phyloP scores from a whole-genome alignment of 2,888 invertebrate species.

The Dusona sp. region DNA sequence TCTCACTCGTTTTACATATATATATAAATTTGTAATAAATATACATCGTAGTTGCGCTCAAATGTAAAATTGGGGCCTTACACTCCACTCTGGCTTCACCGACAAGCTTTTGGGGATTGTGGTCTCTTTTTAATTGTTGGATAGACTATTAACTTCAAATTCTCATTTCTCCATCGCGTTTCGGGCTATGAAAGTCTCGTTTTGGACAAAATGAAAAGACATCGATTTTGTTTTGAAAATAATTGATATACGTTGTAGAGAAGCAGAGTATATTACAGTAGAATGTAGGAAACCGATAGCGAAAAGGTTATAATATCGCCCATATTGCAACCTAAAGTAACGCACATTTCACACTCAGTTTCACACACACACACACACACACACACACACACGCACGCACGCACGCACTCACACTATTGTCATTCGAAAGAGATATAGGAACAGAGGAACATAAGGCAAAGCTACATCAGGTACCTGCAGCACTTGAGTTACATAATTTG shows the following conservation, averaged over 20 bases:
- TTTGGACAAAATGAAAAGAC: background rate
- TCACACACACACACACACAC: no score
- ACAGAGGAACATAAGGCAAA: background rate
- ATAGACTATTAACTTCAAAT: background rate
- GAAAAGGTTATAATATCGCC: no score
- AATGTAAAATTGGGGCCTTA: conserved; percentile 4
- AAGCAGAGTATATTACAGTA: no score
- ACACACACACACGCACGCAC: no score
- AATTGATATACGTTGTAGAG: no score
- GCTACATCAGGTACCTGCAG: background rate
- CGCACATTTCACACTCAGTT: background rate
- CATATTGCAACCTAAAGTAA: background rate
- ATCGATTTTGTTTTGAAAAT: background rate
- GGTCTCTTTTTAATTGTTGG: background rate
- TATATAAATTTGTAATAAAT: background rate
- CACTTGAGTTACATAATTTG: background rate
- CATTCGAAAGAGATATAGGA: background rate
- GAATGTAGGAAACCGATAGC: no score
- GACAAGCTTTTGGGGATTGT: background rate
- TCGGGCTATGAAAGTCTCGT: background rate
- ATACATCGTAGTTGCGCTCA: background rate
- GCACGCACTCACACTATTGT: background rate
- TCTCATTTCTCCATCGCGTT: background rate
- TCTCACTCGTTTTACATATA: no score
- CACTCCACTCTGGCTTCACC: background rate